Percentiles rank a stretch among this genome's conserved stretches.
These are phyloP conservation scores for Eleutherodactylus coqui DNA, from an alignment of 2,797 vertebrate species.

Conservation along the genomic window DNA sequence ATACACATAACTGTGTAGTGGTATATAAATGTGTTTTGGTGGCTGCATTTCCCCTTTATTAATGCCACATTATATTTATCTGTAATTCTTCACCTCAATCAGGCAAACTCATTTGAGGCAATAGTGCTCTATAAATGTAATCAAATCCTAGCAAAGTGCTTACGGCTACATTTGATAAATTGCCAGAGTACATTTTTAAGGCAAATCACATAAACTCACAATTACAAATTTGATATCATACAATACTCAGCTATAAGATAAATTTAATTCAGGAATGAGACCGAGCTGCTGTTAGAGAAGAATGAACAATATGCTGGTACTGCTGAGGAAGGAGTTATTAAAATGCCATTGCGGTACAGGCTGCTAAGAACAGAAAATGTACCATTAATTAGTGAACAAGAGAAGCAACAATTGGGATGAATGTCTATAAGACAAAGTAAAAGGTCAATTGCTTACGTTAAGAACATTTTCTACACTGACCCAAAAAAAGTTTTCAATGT, in stretches of 20 bases:
- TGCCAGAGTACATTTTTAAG: neutral
- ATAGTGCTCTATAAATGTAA: neutral
- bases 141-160: neutral
- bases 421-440: conserved; percentile 48
- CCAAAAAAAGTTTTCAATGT: conserved; percentile 23
- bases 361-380: conserved; percentile 21
- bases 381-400: conserved; percentile 46
- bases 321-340: conserved; percentile 39
- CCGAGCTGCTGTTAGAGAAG: neutral
- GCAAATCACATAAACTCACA: neutral
- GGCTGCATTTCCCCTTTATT: conserved; percentile 13
- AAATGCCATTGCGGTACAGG: conserved; percentile 23
- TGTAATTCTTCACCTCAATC: neutral
- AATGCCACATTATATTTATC: neutral
- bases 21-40: conserved; percentile 6
- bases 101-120: neutral
- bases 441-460: conserved; percentile 49
- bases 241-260: neutral
- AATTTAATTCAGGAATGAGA: neutral
- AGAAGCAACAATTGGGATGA: conserved; percentile 31
- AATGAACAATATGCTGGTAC: neutral
- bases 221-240: neutral
- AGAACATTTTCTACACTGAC: conserved; percentile 46
- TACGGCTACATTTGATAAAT: neutral
- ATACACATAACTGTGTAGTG: neutral